Evolutionary conservation across 2,888 invertebrate species (phyloP).

Genomic region (Pterobdella sp.): DNA sequence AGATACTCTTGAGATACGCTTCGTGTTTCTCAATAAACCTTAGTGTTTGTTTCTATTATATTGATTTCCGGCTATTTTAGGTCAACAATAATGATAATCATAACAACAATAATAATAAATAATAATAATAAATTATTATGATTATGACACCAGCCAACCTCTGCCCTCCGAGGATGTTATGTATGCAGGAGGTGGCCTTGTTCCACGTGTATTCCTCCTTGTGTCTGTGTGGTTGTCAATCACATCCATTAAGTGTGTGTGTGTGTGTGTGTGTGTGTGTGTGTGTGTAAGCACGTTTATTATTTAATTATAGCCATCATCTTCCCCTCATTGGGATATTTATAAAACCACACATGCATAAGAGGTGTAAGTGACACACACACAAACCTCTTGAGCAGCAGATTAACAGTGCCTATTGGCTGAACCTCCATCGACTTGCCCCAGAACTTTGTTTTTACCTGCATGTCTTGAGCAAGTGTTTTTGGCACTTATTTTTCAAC

Average conservation of each 20-base stretch:
- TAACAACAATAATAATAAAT: not conserved
- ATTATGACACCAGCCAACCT: slow-evolving; percentile 46
- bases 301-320: not conserved
- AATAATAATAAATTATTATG: not conserved
- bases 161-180: slow-evolving; percentile 73
- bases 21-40: too few relatives aligned
- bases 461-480: too few relatives aligned
- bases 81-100: not conserved
- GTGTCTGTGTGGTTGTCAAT: slow-evolving; percentile 50
- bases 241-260: slow-evolving; percentile 57
- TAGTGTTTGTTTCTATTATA: too few relatives aligned
- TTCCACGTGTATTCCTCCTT: slow-evolving; percentile 70
- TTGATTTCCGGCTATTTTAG: too few relatives aligned
- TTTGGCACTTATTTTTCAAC: too few relatives aligned
- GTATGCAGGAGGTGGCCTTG: slow-evolving; percentile 76
- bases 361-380: not conserved
- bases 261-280: not conserved
- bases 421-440: slow-evolving; percentile 83
- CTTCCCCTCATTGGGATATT: not conserved
- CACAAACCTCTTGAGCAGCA: slow-evolving; percentile 53
- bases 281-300: not conserved
- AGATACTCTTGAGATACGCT: too few relatives aligned
- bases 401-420: slow-evolving; percentile 64
- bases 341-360: not conserved
- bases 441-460: slow-evolving; percentile 81